Percentiles rank a stretch among this genome's conserved stretches.
Conservation (phyloP, 30 jellyfish, hydroid and myxozoan species). For the Chironex yamaguchii region DNA sequence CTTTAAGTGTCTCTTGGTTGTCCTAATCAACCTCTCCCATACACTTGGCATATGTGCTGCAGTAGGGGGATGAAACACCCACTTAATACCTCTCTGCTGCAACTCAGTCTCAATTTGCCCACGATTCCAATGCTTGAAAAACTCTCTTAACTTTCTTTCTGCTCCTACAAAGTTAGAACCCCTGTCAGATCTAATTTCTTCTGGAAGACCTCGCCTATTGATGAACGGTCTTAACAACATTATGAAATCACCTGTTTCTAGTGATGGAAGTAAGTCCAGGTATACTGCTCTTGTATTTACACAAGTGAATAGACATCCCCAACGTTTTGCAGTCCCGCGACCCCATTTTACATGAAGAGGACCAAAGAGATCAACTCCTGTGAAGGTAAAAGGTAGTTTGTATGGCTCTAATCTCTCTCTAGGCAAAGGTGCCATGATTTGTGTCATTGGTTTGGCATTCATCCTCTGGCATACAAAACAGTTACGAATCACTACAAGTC, state of each 20-base stretch:
- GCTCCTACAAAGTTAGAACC: slow-evolving; percentile 52
- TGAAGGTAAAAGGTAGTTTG: slow-evolving; percentile 57
- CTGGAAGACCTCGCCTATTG: slow-evolving; percentile 54
- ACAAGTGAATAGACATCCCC: slow-evolving; percentile 65
- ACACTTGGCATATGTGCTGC: slow-evolving; percentile 76
- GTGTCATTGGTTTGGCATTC: neutral
- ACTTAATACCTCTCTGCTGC: slow-evolving; percentile 23
- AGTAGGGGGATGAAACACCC: slow-evolving; percentile 71
- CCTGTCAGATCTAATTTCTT: slow-evolving; percentile 27
- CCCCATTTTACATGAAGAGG: slow-evolving; percentile 58
- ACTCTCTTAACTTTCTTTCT: slow-evolving; percentile 16
- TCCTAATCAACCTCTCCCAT: slow-evolving; percentile 66
- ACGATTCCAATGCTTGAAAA: slow-evolving; percentile 46
- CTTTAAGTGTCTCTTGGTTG: slow-evolving; percentile 23
- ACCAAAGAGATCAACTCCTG: slow-evolving; percentile 70
- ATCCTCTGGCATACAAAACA: slow-evolving; percentile 51
- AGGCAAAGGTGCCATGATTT: slow-evolving; percentile 79
- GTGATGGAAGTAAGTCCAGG: slow-evolving; percentile 18
- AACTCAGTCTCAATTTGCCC: slow-evolving; percentile 4
- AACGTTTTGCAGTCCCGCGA: slow-evolving; percentile 53
- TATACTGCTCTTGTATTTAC: slow-evolving; percentile 58
- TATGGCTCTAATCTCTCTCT: slow-evolving; percentile 51
- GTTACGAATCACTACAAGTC: neutral
- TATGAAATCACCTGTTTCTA: slow-evolving; percentile 64
- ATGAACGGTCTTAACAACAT: slow-evolving; percentile 42